Evolutionary conservation across 2,888 invertebrate species (phyloP).

Genomic region (Tachina grossa): DNA sequence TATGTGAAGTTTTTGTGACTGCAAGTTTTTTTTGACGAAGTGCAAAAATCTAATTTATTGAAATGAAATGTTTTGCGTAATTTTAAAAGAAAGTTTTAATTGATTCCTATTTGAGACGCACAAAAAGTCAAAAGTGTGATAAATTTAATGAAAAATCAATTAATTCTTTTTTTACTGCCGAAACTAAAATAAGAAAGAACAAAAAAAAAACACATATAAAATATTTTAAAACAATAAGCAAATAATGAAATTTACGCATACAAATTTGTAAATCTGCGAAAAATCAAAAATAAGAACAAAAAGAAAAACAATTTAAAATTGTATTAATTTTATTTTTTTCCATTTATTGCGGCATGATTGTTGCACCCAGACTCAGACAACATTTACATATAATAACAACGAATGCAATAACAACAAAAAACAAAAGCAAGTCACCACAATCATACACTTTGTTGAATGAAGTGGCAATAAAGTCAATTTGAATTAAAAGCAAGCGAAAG

Average conservation of each 20-base stretch:
- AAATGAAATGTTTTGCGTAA: no score
- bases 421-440: constrained; percentile 15
- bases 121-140: not conserved
- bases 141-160: not conserved
- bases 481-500: constrained; percentile 36
- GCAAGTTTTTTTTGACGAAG: no score
- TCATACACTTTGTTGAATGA: constrained; percentile 73
- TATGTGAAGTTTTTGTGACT: no score
- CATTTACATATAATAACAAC: constrained; percentile 26
- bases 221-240: constrained; percentile 61
- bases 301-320: constrained; percentile 2
- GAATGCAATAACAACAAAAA: constrained; percentile 19
- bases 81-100: not conserved
- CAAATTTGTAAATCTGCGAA: constrained; percentile 73
- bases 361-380: constrained; percentile 53
- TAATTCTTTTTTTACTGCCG: not conserved
- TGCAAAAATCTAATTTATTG: no score
- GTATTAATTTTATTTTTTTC: constrained; percentile 1
- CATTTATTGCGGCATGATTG: constrained; percentile 29
- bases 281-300: constrained; percentile 26
- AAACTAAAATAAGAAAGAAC: constrained; percentile 24
- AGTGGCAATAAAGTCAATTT: constrained; percentile 63
- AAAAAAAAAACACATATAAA: not conserved
- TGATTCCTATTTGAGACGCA: not conserved
- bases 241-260: constrained; percentile 58